These are phyloP conservation scores for Caenorhabditis sp. DNA, from an alignment of 2,888 invertebrate species.

Conservation along the genomic window DNA sequence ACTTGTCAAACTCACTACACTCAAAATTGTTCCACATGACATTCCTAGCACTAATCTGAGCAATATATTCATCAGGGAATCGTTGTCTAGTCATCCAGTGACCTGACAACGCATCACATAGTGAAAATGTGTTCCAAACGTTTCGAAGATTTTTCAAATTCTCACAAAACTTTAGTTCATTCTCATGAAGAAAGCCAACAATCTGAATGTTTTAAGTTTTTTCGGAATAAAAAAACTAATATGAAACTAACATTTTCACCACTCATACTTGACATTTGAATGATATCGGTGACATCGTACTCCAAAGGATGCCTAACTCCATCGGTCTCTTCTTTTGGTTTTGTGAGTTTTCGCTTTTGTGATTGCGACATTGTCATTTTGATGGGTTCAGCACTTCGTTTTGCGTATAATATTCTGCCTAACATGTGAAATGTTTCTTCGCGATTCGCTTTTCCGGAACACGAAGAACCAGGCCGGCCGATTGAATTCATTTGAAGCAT, in stretches of 20 bases:
- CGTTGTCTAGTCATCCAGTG: slow-evolving; percentile 8
- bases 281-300: slow-evolving; percentile 28
- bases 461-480: background rate
- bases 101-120: slow-evolving; percentile 8
- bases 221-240: background rate
- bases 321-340: background rate
- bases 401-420: slow-evolving; percentile 33
- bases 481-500: slow-evolving; percentile 30
- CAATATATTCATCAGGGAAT: slow-evolving; percentile 16
- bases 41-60: slow-evolving; percentile 15
- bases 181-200: slow-evolving; percentile 16
- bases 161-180: slow-evolving; percentile 23
- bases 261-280: slow-evolving; percentile 30
- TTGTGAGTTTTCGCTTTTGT: slow-evolving; percentile 2
- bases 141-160: slow-evolving; percentile 16
- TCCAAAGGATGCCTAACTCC: slow-evolving; percentile 13
- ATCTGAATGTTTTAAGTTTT: slow-evolving; percentile 18
- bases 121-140: slow-evolving; percentile 16
- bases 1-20: background rate
- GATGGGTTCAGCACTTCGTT: slow-evolving; percentile 7
- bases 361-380: background rate
- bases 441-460: slow-evolving; percentile 15
- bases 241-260: slow-evolving; percentile 13
- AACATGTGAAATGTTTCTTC: slow-evolving; percentile 38
- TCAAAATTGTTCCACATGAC: slow-evolving; percentile 33